Evolutionary conservation across 2,113 vertebrate species (phyloP).

Genomic region (Pituophis catenifer): DNA sequence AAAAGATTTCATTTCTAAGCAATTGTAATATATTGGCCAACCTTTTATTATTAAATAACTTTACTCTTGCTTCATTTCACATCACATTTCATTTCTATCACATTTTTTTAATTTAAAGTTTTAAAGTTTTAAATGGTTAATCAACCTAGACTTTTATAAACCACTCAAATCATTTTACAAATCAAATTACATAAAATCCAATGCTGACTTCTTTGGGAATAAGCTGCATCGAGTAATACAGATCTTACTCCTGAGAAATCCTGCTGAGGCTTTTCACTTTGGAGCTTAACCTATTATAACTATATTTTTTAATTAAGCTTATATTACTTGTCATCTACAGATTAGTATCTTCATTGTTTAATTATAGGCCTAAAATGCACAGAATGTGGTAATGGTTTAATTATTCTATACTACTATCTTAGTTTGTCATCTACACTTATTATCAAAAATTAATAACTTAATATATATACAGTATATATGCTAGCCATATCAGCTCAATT

Average conservation of each 20-base stretch:
- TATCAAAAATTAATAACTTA: background rate
- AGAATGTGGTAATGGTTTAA: slow-evolving; percentile 12
- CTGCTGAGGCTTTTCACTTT: background rate
- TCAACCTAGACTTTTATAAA: background rate
- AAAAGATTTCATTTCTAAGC: background rate
- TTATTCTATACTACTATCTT: background rate
- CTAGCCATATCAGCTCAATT: background rate
- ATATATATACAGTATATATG: background rate
- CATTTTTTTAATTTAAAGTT: background rate
- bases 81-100: background rate
- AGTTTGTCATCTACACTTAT: slow-evolving; percentile 1
- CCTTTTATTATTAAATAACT: background rate
- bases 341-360: background rate
- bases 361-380: background rate
- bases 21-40: background rate
- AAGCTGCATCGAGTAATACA: background rate
- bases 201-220: background rate
- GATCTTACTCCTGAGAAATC: background rate
- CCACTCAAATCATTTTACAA: background rate
- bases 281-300: background rate
- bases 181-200: background rate
- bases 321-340: background rate
- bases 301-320: background rate
- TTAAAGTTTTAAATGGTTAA: background rate
- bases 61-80: background rate